Percentiles rank a stretch among this genome's conserved stretches.
These are phyloP conservation scores for Pseudolycoriella hygida DNA, from an alignment of 2,888 invertebrate species.

Conservation along the genomic window DNA sequence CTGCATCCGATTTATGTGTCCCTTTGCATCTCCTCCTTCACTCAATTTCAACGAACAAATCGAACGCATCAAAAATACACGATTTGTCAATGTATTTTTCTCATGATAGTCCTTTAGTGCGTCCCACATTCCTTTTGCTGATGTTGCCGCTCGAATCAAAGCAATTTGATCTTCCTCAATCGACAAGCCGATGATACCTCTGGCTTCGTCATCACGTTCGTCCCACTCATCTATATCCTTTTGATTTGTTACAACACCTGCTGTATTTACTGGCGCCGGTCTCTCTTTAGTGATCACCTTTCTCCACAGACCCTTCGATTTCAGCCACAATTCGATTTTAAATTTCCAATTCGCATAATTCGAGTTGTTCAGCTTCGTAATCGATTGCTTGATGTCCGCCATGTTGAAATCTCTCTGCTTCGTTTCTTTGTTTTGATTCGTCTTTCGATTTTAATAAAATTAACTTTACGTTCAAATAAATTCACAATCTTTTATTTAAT, in stretches of 20 bases:
- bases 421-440: too few relatives aligned
- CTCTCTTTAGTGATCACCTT: constrained; percentile 4
- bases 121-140: not conserved
- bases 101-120: not conserved
- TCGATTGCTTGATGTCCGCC: too few relatives aligned
- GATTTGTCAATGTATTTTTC: not conserved
- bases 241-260: constrained; percentile 4
- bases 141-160: not conserved
- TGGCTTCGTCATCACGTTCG: not conserved
- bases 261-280: too few relatives aligned
- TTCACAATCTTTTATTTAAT: too few relatives aligned
- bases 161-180: not conserved
- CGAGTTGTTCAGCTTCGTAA: constrained; percentile 4
- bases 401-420: too few relatives aligned
- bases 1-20: not conserved
- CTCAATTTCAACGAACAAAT: not conserved
- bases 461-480: too few relatives aligned
- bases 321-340: constrained; percentile 7
- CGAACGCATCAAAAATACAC: not conserved
- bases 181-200: constrained; percentile 1
- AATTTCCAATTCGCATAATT: constrained; percentile 9
- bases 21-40: not conserved
- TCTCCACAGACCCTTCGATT: not conserved
- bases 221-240: constrained; percentile 5
- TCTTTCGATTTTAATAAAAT: too few relatives aligned